A percentile compares a stretch with the other conserved stretches of the same genome.
phyloP scores from a whole-genome alignment of 2,797 vertebrate species.

The Crax fasciolata region DNA sequence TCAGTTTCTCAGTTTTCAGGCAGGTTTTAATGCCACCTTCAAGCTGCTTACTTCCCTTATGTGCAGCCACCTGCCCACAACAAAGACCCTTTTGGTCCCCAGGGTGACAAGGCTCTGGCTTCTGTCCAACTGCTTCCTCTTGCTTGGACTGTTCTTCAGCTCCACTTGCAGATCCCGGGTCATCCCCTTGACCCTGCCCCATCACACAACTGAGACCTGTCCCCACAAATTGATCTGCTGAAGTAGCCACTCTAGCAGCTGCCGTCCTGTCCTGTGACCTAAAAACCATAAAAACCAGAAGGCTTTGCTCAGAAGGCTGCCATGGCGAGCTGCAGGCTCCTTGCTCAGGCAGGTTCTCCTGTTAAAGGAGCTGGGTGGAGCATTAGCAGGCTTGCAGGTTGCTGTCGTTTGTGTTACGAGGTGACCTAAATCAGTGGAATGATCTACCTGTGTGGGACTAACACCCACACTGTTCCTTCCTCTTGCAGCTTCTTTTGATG shows the following conservation, averaged over 20 bases:
- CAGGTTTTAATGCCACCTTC: neutral
- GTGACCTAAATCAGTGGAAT: slow-evolving; percentile 50
- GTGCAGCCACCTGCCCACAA: neutral
- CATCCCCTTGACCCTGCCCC: neutral
- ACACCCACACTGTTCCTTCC: slow-evolving; percentile 34
- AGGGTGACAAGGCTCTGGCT: neutral
- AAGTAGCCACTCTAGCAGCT: neutral
- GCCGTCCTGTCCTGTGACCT: neutral
- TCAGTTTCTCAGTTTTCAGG: neutral
- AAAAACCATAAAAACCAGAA: neutral
- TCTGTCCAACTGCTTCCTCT: neutral
- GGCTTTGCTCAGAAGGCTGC: neutral
- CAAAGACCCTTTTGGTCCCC: neutral
- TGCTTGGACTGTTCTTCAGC: neutral
- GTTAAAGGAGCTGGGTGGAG: slow-evolving; percentile 37
- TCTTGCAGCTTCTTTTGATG: slow-evolving; percentile 41
- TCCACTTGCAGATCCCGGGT: neutral
- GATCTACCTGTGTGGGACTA: slow-evolving; percentile 40
- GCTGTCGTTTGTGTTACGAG: neutral
- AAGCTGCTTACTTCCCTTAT: neutral
- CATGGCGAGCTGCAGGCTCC: neutral
- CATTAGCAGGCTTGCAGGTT: slow-evolving; percentile 24
- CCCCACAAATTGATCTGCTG: neutral
- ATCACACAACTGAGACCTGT: fast-evolving
- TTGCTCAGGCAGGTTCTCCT: slow-evolving; percentile 17